Conservation (phyloP, 1,140 invertebrate species). For the Nebria ingens region DNA sequence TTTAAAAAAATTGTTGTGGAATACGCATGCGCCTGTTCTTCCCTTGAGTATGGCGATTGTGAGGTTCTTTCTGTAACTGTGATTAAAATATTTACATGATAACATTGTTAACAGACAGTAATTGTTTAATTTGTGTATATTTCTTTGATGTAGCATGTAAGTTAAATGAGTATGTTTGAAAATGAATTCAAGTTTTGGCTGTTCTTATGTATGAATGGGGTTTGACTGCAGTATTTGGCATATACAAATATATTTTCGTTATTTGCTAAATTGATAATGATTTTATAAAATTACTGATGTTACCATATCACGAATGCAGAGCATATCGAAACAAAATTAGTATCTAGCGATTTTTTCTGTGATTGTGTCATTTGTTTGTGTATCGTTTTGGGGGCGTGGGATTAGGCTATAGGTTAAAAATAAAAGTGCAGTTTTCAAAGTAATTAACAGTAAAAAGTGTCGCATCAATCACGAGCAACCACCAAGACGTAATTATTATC, state of each 20-base stretch:
- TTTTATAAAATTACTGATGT: neutral
- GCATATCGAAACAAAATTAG: too few relatives aligned
- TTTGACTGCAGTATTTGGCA: neutral
- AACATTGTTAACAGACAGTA: constrained; percentile 4
- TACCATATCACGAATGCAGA: neutral
- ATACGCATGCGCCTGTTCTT: neutral
- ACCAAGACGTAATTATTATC: neutral
- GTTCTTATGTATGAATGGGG: neutral
- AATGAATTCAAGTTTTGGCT: neutral
- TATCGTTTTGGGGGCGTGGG: constrained; percentile 3
- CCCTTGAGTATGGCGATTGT: constrained; percentile 1
- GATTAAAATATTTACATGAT: constrained; percentile 8
- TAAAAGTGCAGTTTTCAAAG: neutral
- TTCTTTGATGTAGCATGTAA: constrained; percentile 8
- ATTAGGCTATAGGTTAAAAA: constrained; percentile 7
- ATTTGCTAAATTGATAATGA: neutral
- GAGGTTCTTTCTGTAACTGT: constrained; percentile 7
- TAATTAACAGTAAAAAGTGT: neutral
- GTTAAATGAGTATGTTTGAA: neutral
- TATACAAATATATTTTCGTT: neutral
- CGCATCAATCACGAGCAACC: neutral
- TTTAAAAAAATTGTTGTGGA: too few relatives aligned
- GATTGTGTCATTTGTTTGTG: constrained; percentile 9
- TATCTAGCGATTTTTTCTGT: too few relatives aligned
- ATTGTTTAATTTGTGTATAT: constrained; percentile 6